Base-by-base conservation (phyloP, 2,113 vertebrate species). In the Vireo altiloquus region DNA sequence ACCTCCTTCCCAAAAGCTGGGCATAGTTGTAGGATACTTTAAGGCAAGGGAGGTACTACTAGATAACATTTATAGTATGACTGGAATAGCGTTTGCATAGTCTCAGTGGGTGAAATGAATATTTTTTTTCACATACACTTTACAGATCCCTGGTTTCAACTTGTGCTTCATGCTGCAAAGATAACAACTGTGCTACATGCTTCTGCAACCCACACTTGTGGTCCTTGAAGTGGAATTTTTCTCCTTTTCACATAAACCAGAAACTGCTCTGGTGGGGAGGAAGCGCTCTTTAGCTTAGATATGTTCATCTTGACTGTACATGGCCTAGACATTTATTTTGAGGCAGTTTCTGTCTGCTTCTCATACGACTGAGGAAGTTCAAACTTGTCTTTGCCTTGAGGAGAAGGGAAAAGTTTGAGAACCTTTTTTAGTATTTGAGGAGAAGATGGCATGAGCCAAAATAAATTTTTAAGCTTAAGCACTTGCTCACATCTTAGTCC, bases 161-260 rank as follows among this genome's bases (percentile, higher is more conserved):
- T 85, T 66, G 49, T 59, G 75, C 82, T 89, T 88, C 70, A 52
- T 44, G 33, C 61, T 89, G 94, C 66, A 75, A 33, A 87, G 77
- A 60, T 87, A 76, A 59, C 69, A 78, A 83, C 89, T 88, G 46
- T 90, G 39, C 88, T 52, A 53, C 72, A 69, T 3, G 35, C 71
- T 93, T 80, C 81, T 91, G 83, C 80, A 91, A 18, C 90, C 56
- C 61, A 94, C 82, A 78, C 56, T 94, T 71, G 44, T 92, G 81
- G 44, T 53, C 28, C 79, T 47, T 87, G 88, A 86, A 92, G 70
- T 90, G 44, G 60, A 74, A 25, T 88, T 80, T 91, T 97, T 87
- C 76, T 83, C 27, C 84, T 82, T 78, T 90, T 52, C 68, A 40
- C 53, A 27, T 90, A 54, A 25, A 78, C 31, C 82, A 95, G 92